Evolutionary conservation across 2,797 vertebrate species (phyloP).

Genomic region (Labeo calbasu): DNA sequence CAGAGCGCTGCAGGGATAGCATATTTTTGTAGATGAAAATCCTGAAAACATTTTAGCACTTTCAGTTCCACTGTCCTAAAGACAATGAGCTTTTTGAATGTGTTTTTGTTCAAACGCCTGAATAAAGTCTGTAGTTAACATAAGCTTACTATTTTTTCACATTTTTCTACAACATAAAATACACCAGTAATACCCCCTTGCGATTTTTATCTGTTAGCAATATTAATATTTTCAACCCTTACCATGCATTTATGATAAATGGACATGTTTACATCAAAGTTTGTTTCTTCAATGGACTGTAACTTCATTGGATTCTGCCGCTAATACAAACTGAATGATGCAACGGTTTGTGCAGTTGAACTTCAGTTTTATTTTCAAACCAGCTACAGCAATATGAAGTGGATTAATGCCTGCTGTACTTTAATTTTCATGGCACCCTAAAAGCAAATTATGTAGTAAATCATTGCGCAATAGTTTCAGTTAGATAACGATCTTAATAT

Average conservation of each 20-base stretch:
- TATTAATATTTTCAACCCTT: background rate
- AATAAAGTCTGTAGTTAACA: background rate
- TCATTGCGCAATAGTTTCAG: background rate
- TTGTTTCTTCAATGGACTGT: background rate
- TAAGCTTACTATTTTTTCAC: background rate
- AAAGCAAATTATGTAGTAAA: slow-evolving; percentile 1
- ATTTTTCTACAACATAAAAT: background rate
- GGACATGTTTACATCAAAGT: background rate
- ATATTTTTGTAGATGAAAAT: background rate
- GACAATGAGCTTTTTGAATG: background rate
- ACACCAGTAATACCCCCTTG: too few species aligned
- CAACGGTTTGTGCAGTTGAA: background rate
- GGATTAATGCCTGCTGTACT: background rate
- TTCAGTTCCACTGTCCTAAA: background rate
- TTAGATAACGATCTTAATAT: background rate
- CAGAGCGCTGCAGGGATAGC: background rate
- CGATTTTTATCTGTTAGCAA: background rate
- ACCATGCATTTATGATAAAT: background rate
- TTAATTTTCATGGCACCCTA: background rate
- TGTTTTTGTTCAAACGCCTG: background rate
- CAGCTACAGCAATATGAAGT: background rate
- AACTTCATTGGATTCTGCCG: background rate
- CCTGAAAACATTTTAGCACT: background rate
- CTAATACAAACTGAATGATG: background rate
- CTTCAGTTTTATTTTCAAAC: background rate